Base-by-base conservation (phyloP, 2,797 vertebrate species). In the Hylomyscus alleni region DNA sequence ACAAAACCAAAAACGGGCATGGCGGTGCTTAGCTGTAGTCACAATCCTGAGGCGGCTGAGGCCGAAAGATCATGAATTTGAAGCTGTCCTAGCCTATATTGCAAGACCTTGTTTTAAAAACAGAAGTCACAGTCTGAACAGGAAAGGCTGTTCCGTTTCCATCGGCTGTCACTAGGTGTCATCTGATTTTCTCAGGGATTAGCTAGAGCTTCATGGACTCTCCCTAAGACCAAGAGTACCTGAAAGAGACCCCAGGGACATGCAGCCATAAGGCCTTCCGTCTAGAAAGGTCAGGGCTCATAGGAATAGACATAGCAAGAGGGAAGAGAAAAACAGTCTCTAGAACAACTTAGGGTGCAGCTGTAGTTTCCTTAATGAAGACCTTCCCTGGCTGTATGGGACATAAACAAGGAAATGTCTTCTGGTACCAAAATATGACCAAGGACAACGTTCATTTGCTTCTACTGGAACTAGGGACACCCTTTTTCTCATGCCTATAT, bases 401-500 rank as follows among this genome's bases (percentile, higher is more conserved):
- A 73, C 19, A 67, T 54, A 31, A 92, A 17, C n/a, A 73, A 69
- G 37, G 77, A 93, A 73, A 15, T 93, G 29, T 44, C 34, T 82
- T 24, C 40, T 91, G 3, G 17, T 78, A 4, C 44, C 69, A 81
- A 81, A 73, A 17, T 56, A 11, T 73, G 52, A 93, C 80, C 37
- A 87, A 89, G 37, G 20, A 96, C 40, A 73, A 62, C 76, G 84
- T 96, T 60, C 12, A 81, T 44, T 72, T 90, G 40, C 44, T 77
- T 96, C 80, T 85, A 65, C 4, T 20, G 8, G 13, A 13, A 60
- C 47, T 26, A 0, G 58, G 13, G 10, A 29, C 3, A 19, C 3
- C 37, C 69, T 12, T 95, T 93, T 69, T 75, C 77, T 81, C 12
- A 52, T 34, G 34, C 69, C 47, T 94, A 31, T 50, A 11, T 92